A percentile compares a stretch with the other conserved stretches of the same genome.
phyloP scores from a whole-genome alignment of 2,797 vertebrate species.

The Labeo calbasu region DNA sequence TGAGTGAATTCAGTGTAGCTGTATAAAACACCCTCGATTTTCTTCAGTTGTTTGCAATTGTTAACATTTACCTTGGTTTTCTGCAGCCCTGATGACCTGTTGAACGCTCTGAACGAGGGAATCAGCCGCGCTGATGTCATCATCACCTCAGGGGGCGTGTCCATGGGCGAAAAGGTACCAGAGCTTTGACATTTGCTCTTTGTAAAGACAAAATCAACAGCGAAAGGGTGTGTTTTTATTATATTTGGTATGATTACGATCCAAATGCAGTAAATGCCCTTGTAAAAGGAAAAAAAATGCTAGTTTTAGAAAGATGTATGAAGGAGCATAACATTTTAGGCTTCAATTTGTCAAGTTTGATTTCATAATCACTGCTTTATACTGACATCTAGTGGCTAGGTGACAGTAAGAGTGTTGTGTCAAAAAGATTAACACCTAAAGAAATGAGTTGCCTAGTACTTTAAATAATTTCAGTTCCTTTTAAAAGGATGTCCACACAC shows the following conservation, averaged over 20 bases:
- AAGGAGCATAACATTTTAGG: not conserved
- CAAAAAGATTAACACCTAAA: slow-evolving; percentile 34
- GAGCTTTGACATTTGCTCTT: not conserved
- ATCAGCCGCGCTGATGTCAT: slow-evolving; percentile 99
- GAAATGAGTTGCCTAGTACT: slow-evolving; percentile 11
- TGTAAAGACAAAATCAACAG: not conserved
- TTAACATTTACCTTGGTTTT: slow-evolving; percentile 12
- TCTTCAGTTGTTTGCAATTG: not conserved
- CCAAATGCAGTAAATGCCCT: not conserved
- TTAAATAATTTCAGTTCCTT: no score
- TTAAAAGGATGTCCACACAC: not conserved
- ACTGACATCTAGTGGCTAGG: slow-evolving; percentile 53
- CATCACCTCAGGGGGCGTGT: slow-evolving; percentile 98
- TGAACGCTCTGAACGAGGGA: slow-evolving; percentile 97
- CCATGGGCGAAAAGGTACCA: slow-evolving; percentile 97
- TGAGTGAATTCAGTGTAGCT: not conserved
- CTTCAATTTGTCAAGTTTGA: not conserved
- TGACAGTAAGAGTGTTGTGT: not conserved
- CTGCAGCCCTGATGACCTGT: slow-evolving; percentile 95
- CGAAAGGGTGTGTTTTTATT: not conserved
- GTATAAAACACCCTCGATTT: not conserved
- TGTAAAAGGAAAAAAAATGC: no score
- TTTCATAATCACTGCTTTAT: slow-evolving; percentile 21
- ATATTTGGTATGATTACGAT: not conserved
- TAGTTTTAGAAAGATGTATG: not conserved